Base-by-base conservation (phyloP, 2,797 vertebrate genomes). In the Dicrostonyx torquatus region DNA sequence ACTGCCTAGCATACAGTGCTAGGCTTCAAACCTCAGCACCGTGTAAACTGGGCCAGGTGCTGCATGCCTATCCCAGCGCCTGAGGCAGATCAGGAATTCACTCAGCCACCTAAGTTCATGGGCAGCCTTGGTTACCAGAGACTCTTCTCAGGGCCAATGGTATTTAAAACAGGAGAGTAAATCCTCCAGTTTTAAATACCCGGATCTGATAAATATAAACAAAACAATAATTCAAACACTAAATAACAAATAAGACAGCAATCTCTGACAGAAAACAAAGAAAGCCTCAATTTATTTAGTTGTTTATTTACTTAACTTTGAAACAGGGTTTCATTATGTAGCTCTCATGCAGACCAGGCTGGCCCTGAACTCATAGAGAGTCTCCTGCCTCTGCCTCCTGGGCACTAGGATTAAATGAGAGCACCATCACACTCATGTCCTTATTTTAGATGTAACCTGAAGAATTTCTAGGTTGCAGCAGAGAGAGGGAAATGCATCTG, bases 131-230 rank as follows among this genome's bases (percentile, higher is more conserved):
- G 79, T 45, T 83, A 62, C 9, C 9, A 6, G 82, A 66, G 43
- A 48, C 18, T 86, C 85, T 53, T 48, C 11, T 68, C 58, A 15
- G 73, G 15, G 31, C 43, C 66, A 85, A 24, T 18, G 64, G 83
- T 9, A n/a, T n/a, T n/a, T n/a, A n/a, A n/a, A n/a, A n/a, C n/a
- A n/a, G n/a, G n/a, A n/a, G n/a, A n/a, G n/a, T n/a, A n/a, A n/a
- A n/a, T n/a, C n/a, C n/a, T 70, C 48, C 14, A 40, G 6, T 31
- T n/a, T 93, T 78, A 91, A 79, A 82, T 43, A 96, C 62, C 1
- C 89, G 45, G 85, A 85, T 94, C 11, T 78, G 29, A 18, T 45
- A 89, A 91, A 89, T 40, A 72, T 31, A 92, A 90, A 83, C 58
- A 45, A 89, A 94, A 48, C 26, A 86, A 58, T 14, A 94, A 64